Percentiles rank a stretch among this genome's conserved stretches.
These are phyloP conservation scores for Phalanger gymnotis DNA, from an alignment of 2,797 vertebrate species.

Conservation along the genomic window DNA sequence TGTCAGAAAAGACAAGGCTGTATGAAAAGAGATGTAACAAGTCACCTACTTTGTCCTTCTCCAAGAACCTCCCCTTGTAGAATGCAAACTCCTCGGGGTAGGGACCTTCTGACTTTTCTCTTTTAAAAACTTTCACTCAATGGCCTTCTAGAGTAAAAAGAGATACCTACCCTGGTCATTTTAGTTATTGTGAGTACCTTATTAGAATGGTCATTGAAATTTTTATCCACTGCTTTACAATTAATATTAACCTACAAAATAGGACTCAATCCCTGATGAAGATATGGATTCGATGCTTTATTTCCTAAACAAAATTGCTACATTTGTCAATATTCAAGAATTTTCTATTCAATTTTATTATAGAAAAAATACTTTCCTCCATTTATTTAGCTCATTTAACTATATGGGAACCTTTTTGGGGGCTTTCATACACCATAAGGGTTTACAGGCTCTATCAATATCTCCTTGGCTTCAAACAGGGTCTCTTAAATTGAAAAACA, in stretches of 20 bases:
- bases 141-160: neutral
- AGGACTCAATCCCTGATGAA: neutral
- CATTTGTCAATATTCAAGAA: neutral
- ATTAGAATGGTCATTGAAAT: neutral
- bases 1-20: neutral
- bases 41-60: neutral
- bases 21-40: neutral
- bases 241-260: neutral
- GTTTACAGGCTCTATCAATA: neutral
- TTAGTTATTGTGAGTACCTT: neutral
- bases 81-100: neutral
- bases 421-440: neutral
- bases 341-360: slow-evolving; percentile 28
- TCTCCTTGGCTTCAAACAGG: neutral
- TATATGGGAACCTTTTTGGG: neutral
- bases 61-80: neutral
- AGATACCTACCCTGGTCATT: neutral
- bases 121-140: neutral
- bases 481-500: slow-evolving; percentile 19
- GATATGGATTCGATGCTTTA: neutral
- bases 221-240: neutral
- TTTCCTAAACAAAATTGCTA: neutral
- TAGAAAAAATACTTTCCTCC: slow-evolving; percentile 17
- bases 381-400: slow-evolving; percentile 25
- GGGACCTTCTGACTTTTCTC: neutral